Evolutionary conservation across 2,888 invertebrate genomes (phyloP), one percentile per base, ranked within the genome.

Genomic region (Cheilosia grossa): DNA sequence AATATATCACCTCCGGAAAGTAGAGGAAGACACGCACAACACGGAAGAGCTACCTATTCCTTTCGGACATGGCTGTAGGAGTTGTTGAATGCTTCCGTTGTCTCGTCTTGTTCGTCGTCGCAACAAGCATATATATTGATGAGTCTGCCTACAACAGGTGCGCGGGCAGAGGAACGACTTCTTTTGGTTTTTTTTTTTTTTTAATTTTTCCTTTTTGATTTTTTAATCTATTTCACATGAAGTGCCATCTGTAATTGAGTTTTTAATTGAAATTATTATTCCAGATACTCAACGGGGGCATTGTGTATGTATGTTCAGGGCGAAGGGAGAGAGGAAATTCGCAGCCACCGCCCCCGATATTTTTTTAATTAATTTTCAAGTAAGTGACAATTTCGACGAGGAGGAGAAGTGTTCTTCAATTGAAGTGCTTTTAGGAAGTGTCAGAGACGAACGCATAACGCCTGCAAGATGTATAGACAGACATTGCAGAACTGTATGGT

Each of bases 201-300:
- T 2, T 2, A 1, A 21, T 21, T 24, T 2, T 24, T 63, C 59
- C 19, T 63, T 61, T 17, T 42, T 51, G 24, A 9, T 30, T 70
- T 44, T 67, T 33, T 86, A 63, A 83, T 83, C 83, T 83, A 63
- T 64, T 85, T 73, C 53, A 67, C 63, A 72, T 83, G 59, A 87
- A 88, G 86, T 87, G 87, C 75, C 87, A 87, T 85, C 87, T 87
- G 77, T 88, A 88, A 88, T 88, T 88, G 87, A 87, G 87, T 88
- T 88, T 88, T 88, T 88, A 88, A 88, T 88, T 88, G 87, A 82
- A 88, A 88, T 87, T 88, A 87, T 87, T 85, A 82, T 88, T 87
- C 82, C 70, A 80, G 85, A 73, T 77, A 72, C 33, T 40, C 51
- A 51, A 47, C 30, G 44, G 40, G 15, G 30, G 7, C 24, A 42